Evolutionary conservation across 2,888 invertebrate species (phyloP).

Genomic region (Apodemia hepburni): DNA sequence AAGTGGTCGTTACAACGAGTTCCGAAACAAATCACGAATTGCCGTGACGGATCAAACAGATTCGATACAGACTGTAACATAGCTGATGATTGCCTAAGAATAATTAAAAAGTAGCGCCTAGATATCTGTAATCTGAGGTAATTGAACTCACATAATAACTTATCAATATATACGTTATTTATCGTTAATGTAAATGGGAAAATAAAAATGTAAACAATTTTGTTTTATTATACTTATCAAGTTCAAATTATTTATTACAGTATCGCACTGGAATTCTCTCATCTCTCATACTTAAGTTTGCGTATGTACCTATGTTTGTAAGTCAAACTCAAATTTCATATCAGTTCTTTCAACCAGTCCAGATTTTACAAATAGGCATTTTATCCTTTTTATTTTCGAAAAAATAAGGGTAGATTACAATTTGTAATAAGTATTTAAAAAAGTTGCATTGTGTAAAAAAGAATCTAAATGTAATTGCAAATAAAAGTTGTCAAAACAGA

Average conservation of each 20-base stretch:
- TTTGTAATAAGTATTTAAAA: too few relatives aligned
- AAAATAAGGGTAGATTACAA: too few relatives aligned
- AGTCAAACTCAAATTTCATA: too few relatives aligned
- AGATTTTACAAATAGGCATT: too few relatives aligned
- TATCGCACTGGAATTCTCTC: not conserved
- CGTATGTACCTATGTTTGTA: too few relatives aligned
- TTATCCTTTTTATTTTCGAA: too few relatives aligned
- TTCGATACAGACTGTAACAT: conserved; percentile 53
- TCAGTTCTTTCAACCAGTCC: too few relatives aligned
- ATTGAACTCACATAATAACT: conserved; percentile 17
- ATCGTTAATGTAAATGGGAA: conserved; percentile 1
- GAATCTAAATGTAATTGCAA: too few relatives aligned
- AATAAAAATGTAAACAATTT: conserved; percentile 8
- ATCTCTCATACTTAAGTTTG: too few relatives aligned
- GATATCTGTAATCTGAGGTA: conserved; percentile 22
- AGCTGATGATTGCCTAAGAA: conserved; percentile 60
- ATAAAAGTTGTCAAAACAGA: too few relatives aligned
- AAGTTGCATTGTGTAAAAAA: too few relatives aligned
- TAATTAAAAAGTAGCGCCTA: conserved; percentile 68
- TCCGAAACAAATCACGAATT: conserved; percentile 58
- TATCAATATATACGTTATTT: conserved; percentile 11
- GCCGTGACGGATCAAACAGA: conserved; percentile 55
- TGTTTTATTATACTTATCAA: conserved; percentile 1
- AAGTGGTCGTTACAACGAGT: conserved; percentile 68
- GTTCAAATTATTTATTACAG: not conserved